Percentiles rank a stretch among this genome's conserved stretches.
Evolutionary conservation across 2,113 vertebrate species (phyloP).

Genomic region (Cyphomyrus discorhynchus): DNA sequence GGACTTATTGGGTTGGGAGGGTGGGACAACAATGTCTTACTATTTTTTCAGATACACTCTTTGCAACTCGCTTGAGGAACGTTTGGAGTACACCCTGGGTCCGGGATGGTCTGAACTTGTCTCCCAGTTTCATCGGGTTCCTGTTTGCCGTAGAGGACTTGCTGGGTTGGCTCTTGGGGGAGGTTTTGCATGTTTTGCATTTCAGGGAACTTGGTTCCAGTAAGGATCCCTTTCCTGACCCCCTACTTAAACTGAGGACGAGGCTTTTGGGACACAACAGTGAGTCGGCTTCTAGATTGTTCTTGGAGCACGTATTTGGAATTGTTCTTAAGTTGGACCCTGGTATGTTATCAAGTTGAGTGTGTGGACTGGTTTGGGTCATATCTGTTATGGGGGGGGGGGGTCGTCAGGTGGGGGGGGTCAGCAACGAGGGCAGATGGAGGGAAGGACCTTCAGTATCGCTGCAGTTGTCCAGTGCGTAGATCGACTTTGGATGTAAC

Average conservation of each 20-base stretch:
- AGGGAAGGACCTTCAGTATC: not conserved
- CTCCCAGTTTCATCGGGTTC: not conserved
- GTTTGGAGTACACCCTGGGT: slow-evolving; percentile 24
- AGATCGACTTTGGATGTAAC: too few relatives aligned
- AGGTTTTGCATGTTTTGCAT: slow-evolving; percentile 7
- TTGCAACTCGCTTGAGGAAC: slow-evolving; percentile 38
- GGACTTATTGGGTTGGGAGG: slow-evolving; percentile 27
- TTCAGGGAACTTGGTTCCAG: slow-evolving; percentile 9
- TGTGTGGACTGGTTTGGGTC: not conserved
- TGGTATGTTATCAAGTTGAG: not conserved
- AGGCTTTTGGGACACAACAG: not conserved
- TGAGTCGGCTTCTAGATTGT: not conserved
- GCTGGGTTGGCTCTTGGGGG: not conserved
- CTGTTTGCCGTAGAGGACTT: not conserved
- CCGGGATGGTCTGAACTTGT: not conserved
- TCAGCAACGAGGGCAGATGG: not conserved
- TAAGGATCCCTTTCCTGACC: slow-evolving; percentile 7
- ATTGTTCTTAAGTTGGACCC: not conserved
- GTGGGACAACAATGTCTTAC: slow-evolving; percentile 50
- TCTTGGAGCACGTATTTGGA: not conserved
- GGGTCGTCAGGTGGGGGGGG: not conserved
- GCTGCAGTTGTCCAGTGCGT: not conserved
- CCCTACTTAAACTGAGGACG: slow-evolving; percentile 9
- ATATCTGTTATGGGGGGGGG: not conserved
- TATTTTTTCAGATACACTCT: slow-evolving; percentile 55